These are phyloP conservation scores for Pogonognathellus flavescens DNA, from an alignment of 1,140 invertebrate genomes.

Conservation along the genomic window DNA sequence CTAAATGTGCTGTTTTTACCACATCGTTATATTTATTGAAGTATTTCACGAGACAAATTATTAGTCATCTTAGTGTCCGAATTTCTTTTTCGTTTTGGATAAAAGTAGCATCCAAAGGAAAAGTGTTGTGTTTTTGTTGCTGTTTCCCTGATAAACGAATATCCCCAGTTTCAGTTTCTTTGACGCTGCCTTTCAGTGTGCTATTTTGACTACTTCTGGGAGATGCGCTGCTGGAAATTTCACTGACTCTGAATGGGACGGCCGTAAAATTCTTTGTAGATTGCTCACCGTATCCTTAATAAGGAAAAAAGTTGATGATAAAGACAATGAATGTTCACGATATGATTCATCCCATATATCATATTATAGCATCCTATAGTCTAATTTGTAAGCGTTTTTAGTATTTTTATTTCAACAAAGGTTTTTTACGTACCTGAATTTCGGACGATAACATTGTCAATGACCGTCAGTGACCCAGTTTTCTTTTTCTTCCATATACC, in stretches of 20 bases:
- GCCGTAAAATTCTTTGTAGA: slow-evolving; percentile 4
- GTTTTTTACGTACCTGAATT: not conserved
- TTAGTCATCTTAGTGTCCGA: not conserved
- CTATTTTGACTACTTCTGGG: not conserved
- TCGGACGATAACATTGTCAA: not conserved
- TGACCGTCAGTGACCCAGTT: not conserved
- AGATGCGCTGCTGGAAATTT: not conserved
- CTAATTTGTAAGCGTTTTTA: not conserved
- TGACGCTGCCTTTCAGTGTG: not conserved
- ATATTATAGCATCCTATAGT: not conserved
- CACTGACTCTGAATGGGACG: not conserved
- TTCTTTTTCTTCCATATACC: not conserved
- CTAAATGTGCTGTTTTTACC: not conserved
- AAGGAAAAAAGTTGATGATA: not conserved
- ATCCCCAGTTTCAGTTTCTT: not conserved
- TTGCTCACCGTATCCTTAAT: slow-evolving; percentile 1
- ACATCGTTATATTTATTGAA: not conserved
- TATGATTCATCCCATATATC: not conserved
- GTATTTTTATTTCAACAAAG: not conserved
- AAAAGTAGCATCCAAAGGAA: not conserved
- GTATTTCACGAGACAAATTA: not conserved
- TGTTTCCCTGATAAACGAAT: not conserved
- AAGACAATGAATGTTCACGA: not conserved
- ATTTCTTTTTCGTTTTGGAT: not conserved
- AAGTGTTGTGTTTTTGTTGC: not conserved